phyloP scores from a whole-genome alignment of 2,888 invertebrate genomes.

The Cephus nigrinus region DNA sequence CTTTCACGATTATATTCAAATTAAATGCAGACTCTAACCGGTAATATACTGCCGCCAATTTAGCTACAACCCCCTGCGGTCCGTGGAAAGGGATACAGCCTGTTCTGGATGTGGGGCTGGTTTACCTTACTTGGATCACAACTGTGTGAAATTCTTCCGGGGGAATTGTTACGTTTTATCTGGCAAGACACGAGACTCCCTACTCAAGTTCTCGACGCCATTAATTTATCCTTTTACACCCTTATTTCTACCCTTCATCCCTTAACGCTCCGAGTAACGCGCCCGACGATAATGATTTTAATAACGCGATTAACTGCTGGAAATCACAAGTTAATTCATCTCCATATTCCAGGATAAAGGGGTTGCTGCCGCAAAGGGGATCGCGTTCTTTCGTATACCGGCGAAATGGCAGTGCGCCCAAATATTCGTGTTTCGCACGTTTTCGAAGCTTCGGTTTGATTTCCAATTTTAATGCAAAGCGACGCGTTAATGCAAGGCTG shows the following conservation, averaged over 20 bases:
- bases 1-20: conserved; percentile 66
- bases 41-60: conserved; percentile 66
- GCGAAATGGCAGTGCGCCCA: conserved; percentile 60
- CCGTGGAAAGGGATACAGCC: conserved; percentile 5
- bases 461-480: conserved; percentile 44
- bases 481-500: conserved; percentile 56
- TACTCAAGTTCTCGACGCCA: conserved; percentile 6
- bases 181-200: not conserved
- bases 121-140: conserved; percentile 45
- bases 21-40: conserved; percentile 64
- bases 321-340: too few species aligned
- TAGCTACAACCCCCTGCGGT: conserved; percentile 59
- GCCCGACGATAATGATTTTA: too few species aligned
- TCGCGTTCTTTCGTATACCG: conserved; percentile 49
- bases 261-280: too few species aligned
- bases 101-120: conserved; percentile 42
- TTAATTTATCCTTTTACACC: conserved; percentile 13
- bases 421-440: conserved; percentile 56
- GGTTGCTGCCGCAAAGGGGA: conserved; percentile 30
- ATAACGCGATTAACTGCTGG: too few species aligned
- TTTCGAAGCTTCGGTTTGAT: conserved; percentile 49
- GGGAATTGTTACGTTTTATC: conserved; percentile 29
- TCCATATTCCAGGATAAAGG: too few species aligned
- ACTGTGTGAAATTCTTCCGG: conserved; percentile 14
- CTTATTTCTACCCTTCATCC: too few species aligned